Conservation (phyloP, 2,888 invertebrate genomes). For the Serrognathus titanus region DNA sequence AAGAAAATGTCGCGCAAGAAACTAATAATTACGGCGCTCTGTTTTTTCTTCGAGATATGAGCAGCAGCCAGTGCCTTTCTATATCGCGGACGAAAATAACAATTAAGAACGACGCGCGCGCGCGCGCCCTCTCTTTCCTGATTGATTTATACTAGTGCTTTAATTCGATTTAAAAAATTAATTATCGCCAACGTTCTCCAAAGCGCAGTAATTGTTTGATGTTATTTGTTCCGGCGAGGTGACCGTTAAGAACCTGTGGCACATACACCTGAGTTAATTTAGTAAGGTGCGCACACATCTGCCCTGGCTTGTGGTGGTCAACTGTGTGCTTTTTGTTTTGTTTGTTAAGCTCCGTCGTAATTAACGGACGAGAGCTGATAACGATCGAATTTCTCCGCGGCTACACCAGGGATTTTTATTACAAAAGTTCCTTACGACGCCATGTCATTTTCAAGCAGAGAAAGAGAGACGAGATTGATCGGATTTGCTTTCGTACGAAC, state of each 20-base stretch:
- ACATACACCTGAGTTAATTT: slow-evolving; percentile 11
- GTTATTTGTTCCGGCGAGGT: slow-evolving; percentile 6
- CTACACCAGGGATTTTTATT: too few relatives aligned
- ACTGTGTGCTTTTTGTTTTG: slow-evolving; percentile 3
- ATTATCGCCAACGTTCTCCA: not conserved
- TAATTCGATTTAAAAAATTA: too few relatives aligned
- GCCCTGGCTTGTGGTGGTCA: slow-evolving; percentile 6
- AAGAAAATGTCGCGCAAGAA: slow-evolving; percentile 1
- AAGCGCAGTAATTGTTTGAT: slow-evolving; percentile 4
- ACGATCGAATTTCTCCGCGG: not conserved
- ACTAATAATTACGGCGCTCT: not conserved
- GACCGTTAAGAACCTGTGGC: slow-evolving; percentile 8
- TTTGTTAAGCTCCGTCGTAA: slow-evolving; percentile 4
- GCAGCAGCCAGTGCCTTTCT: too few relatives aligned
- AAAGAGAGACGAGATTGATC: too few relatives aligned
- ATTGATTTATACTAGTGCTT: too few relatives aligned
- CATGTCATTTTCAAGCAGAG: too few relatives aligned
- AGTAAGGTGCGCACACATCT: slow-evolving; percentile 12
- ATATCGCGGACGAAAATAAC: too few relatives aligned
- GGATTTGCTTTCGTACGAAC: too few relatives aligned
- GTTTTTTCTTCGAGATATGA: too few relatives aligned
- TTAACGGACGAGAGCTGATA: slow-evolving; percentile 6
- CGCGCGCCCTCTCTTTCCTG: too few relatives aligned
- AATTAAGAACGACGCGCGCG: too few relatives aligned
- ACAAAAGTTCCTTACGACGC: too few relatives aligned